Evolutionary conservation across 2,797 vertebrate genomes (phyloP), one percentile per base, ranked within the genome.

Genomic region (Acomys russatus): DNA sequence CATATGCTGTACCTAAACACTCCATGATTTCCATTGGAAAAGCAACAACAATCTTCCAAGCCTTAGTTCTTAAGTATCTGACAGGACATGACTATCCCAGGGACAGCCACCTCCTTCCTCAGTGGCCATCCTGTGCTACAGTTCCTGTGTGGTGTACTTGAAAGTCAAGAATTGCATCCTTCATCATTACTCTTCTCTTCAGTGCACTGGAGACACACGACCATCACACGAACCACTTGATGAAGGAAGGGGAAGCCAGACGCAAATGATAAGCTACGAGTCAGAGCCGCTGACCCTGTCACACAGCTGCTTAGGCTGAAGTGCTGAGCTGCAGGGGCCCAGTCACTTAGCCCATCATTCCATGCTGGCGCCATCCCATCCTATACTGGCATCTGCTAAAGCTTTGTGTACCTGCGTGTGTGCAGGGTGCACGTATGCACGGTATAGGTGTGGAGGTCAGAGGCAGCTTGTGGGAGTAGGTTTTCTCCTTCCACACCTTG

Each of bases 1-100:
- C 85, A 83, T 87, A 59, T 92, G 61, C 17, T 90, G 12, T 91
- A 74, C 70, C 74, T 85, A 82, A 92, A 91, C 35, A 94, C 83
- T 77, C 17, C 64, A 79, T 89, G 20, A 23, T 94, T 94, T 78
- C 89, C 59, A 64, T 14, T 80, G 35, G 84, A 56, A 92, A 92
- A 91, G 91, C 8, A 88, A 5, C 49, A 68, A 51, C 6, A 84
- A 70, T 74, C 38, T 59, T 85, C 59, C 77, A 82, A 35, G 15
- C 88, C 30, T 92, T 85, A 44, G 3, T n/a, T 91, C 74, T 33
- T 82, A 56, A 17, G n/a, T 71, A 85, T 78, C 4, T 15, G 76
- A 66, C 9, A 86, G 68, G 28, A 80, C 90, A 83, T 87, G 28
- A 73, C n/a, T 66, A 23, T n/a, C 76, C 35, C 22, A 90, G 49